phyloP scores from a whole-genome alignment of 2,888 invertebrate genomes.

The Caenorhabditis sp. region DNA sequence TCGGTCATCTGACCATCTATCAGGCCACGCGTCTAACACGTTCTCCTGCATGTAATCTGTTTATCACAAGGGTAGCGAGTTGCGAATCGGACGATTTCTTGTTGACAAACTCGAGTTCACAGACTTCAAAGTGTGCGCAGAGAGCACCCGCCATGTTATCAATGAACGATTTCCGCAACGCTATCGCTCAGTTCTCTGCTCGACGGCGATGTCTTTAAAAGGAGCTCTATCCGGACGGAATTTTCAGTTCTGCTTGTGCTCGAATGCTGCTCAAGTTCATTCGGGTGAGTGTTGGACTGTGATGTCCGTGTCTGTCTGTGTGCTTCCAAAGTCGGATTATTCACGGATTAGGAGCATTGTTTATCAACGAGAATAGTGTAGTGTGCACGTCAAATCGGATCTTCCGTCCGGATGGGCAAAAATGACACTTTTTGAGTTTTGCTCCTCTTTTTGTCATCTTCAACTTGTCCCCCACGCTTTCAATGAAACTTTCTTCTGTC shows the following conservation, averaged over 20 bases:
- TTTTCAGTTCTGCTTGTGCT: not conserved
- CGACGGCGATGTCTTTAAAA: conserved; percentile 17
- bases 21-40: conserved; percentile 20
- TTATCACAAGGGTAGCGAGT: conserved; percentile 17
- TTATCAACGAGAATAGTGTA: conserved; percentile 22
- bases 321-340: conserved; percentile 17
- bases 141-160: conserved; percentile 47
- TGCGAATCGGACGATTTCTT: conserved; percentile 15
- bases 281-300: conserved; percentile 34
- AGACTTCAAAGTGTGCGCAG: conserved; percentile 50
- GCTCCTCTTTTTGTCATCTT: conserved; percentile 12
- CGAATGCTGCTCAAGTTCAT: conserved; percentile 41
- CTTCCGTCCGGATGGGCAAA: conserved; percentile 6
- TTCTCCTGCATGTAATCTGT: conserved; percentile 22
- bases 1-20: not conserved
- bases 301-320: conserved; percentile 6
- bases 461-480: not conserved
- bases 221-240: conserved; percentile 1
- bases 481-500: too few species aligned
- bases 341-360: conserved; percentile 38
- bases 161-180: conserved; percentile 31
- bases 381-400: conserved; percentile 24
- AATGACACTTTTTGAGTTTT: conserved; percentile 32
- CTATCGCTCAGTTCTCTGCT: conserved; percentile 44
- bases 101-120: conserved; percentile 35